Base-by-base conservation (phyloP, 2,888 invertebrate species). In the Quadroppia sp. region DNA sequence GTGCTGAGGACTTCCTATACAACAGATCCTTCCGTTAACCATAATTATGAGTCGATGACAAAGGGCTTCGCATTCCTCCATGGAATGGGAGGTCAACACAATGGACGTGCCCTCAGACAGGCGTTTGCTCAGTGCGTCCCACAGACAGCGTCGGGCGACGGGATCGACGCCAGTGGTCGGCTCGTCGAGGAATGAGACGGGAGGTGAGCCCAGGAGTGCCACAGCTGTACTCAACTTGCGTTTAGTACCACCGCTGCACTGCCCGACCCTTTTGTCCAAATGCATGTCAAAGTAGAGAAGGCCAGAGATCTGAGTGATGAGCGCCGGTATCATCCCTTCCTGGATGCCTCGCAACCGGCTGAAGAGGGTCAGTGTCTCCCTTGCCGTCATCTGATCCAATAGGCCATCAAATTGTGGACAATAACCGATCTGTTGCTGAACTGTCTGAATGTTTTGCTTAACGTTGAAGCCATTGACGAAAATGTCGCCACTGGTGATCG, bases 321-420 rank as follows among this genome's bases (percentile, higher is more conserved):
- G 78, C 13, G 56, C 50, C 11, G 61, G 32, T 70, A 76, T 71
- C 7, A 61, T 25, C 1, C 2, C 1, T 32, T 76, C 74, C 50
- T 74, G 30, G 4, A 78, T 71, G 23, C 78, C 78, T 70, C 78
- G 48, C 20, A 78, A 61, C 11, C 74, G 32, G 56, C 71, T 76
- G 76, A 77, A 78, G 11, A 78, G 59, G 6, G 13, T 30, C 28
- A 78, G 50, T 59, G 73, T 77, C 74, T 78, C 78, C 50, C 75
- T 50, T 13, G 75, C 77, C 13, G 78, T 77, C 28, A 79, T 50
- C 40, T 74, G 72, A 73, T 86, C 87, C 79, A 93, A 89, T 61
- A 94, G 82, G 0, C 91, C 91, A 83, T 90, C 89, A 81, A 89
- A 89, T 84, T 95, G 95, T 0, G 95, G 94, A 82, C 95, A 95